These are phyloP conservation scores for Eulithis testata DNA, from an alignment of 2,888 invertebrate genomes.

Conservation along the genomic window DNA sequence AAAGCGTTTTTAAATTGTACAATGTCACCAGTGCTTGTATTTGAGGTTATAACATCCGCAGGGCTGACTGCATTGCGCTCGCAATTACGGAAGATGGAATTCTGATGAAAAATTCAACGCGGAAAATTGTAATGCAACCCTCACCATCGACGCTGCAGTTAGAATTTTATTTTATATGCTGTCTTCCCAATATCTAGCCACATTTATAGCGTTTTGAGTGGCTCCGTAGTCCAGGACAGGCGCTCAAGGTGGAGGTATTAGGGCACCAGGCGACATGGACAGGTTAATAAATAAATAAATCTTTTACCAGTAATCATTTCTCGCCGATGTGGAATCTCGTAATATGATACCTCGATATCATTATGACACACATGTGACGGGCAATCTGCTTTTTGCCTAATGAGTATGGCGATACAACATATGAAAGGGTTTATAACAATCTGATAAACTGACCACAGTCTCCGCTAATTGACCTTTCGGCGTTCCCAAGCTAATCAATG, in stretches of 20 bases:
- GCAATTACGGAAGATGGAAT: constrained; percentile 34
- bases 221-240: too few species aligned
- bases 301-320: too few species aligned
- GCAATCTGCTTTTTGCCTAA: constrained; percentile 9
- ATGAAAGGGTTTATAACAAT: constrained; percentile 23
- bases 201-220: too few species aligned
- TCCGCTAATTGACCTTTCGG: constrained; percentile 26
- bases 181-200: too few species aligned
- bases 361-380: constrained; percentile 7
- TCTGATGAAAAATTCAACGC: constrained; percentile 33
- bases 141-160: constrained; percentile 13
- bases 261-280: too few species aligned
- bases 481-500: constrained; percentile 27
- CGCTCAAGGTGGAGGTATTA: too few species aligned
- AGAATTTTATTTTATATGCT: constrained; percentile 21
- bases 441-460: constrained; percentile 22
- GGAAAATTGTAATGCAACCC: constrained; percentile 30
- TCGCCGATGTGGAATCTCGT: background rate
- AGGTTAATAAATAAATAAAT: too few species aligned
- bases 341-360: constrained; percentile 1
- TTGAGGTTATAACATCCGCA: constrained; percentile 30
- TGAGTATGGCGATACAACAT: constrained; percentile 17
- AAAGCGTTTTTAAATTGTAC: constrained; percentile 23
- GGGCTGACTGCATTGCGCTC: constrained; percentile 30
- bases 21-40: constrained; percentile 25